phyloP scores from a whole-genome alignment of 2,888 invertebrate genomes.

The Agrypnus murinus region DNA sequence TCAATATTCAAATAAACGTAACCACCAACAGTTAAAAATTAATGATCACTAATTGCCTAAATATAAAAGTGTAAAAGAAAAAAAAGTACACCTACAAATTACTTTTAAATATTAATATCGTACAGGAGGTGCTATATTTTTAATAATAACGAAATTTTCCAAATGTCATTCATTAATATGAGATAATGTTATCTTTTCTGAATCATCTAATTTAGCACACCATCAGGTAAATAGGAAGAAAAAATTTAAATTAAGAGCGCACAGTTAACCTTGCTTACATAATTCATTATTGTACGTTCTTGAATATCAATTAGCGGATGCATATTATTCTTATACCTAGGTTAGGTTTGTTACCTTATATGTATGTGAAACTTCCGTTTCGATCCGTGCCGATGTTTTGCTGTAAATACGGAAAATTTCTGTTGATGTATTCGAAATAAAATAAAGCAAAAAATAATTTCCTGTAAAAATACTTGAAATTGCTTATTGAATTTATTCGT shows the following conservation, averaged over 20 bases:
- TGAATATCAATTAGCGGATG: constrained; percentile 10
- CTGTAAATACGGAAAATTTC: too few relatives aligned
- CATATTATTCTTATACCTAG: background rate
- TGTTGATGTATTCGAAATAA: too few relatives aligned
- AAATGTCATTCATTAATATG: background rate
- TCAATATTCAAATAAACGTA: constrained; percentile 38
- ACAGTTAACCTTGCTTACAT: constrained; percentile 16
- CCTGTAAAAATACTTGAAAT: too few relatives aligned
- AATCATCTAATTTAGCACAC: constrained; percentile 26
- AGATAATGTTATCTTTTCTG: constrained; percentile 18
- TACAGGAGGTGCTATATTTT: constrained; percentile 27
- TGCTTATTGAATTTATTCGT: too few relatives aligned
- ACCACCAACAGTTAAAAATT: constrained; percentile 35
- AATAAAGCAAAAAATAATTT: too few relatives aligned
- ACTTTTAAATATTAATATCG: constrained; percentile 18
- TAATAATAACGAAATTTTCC: constrained; percentile 5
- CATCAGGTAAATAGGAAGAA: constrained; percentile 10
- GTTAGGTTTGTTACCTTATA: background rate
- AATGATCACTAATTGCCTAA: constrained; percentile 43
- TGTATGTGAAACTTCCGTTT: constrained; percentile 21
- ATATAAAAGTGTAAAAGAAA: constrained; percentile 19
- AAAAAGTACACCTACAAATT: constrained; percentile 29
- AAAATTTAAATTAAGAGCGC: constrained; percentile 25
- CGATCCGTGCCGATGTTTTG: background rate
- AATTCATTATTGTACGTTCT: constrained; percentile 25